Evolutionary conservation across 2,797 vertebrate species (phyloP), one percentile per base, ranked within the genome.

Genomic region (Perodicticus potto): DNA sequence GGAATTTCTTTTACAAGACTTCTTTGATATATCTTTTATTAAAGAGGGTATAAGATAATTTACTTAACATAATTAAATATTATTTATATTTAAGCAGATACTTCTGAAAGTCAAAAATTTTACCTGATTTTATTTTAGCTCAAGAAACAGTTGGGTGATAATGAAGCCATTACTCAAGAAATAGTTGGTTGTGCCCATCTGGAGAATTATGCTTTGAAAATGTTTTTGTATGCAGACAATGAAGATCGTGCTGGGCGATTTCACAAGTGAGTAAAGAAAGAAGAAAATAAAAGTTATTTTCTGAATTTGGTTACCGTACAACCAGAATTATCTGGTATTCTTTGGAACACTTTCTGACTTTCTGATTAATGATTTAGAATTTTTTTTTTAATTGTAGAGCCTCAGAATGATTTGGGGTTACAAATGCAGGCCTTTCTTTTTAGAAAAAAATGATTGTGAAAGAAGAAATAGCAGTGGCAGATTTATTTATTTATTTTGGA

Each of bases 201-300:
- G 45, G 99, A 99, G 97, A 99, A 99, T 98, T 99, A 99, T 92
- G 99, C 99, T 97, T 98, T 99, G 97, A 99, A 99, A 98, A 99
- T 99, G 99, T 99, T 99, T 98, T 98, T 99, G 4, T 99, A 99
- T 84, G 99, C 99, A 29, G 99, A 99, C 98, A 99, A 99, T 82
- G 99, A 99, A 98, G 99, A 99, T 97, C 98, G 99, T 96, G 98
- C 98, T 9, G 99, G 99, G 4, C 98, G 98, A 32, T 99, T 99
- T 98, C 99, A 99, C 99, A 99, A 99, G 99, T 99, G 98, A 98
- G 99, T 98, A 93, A 97, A 97, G 96, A 86, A 49, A 78, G 32
- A 89, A 45, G 61, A 76, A 86, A 92, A 91, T n/a, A 17, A 85
- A 89, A 90, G 32, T 43, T 63, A 49, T 45, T 55, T n/a, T 70